Evolutionary conservation across 2,888 invertebrate species (phyloP).

Genomic region (Gortyna flavago): DNA sequence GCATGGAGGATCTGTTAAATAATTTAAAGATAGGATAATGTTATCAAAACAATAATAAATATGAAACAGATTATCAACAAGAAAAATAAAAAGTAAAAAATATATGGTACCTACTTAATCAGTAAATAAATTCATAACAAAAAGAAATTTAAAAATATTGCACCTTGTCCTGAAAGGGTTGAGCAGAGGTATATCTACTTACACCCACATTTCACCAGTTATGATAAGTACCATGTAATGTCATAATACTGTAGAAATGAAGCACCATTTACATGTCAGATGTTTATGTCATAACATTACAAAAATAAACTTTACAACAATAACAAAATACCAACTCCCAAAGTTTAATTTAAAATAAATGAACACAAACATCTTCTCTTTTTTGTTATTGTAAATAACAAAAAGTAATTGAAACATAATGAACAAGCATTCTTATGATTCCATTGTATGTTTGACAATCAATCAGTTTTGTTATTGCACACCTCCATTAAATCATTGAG

Average conservation of each 20-base stretch:
- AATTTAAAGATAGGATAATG: slow-evolving; percentile 7
- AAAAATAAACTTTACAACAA: neutral
- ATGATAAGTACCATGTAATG: no score
- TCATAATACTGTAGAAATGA: neutral
- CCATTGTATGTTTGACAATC: slow-evolving; percentile 31
- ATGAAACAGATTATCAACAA: slow-evolving; percentile 4
- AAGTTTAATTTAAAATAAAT: neutral
- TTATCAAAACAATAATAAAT: slow-evolving; percentile 27
- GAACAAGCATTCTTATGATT: slow-evolving; percentile 7
- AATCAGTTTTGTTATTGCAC: slow-evolving; percentile 37
- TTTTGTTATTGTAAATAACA: slow-evolving; percentile 13
- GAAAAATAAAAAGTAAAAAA: neutral
- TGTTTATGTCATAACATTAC: neutral
- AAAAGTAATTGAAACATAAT: slow-evolving; percentile 32
- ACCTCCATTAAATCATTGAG: slow-evolving; percentile 9
- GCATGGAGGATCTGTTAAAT: neutral
- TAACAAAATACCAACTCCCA: neutral
- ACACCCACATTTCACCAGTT: no score
- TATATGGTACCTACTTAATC: no score
- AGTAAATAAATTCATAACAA: no score
- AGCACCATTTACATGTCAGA: neutral
- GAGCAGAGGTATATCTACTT: no score
- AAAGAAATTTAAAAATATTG: no score
- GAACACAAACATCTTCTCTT: neutral
- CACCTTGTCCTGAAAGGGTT: no score